Evolutionary conservation across 2,797 vertebrate genomes (phyloP).

Genomic region (Sebastes alutus): DNA sequence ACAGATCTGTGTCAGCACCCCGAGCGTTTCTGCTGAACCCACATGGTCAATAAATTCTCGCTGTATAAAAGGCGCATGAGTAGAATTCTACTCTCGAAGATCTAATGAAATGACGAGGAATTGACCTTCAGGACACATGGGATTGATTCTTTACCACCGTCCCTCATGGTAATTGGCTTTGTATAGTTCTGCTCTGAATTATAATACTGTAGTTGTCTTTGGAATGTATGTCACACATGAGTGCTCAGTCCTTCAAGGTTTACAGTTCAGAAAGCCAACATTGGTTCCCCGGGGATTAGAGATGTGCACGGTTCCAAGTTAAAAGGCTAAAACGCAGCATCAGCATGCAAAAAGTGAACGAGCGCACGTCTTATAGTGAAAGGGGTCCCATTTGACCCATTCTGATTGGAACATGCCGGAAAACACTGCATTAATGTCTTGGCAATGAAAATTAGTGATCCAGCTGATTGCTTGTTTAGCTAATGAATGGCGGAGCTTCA

Average conservation of each 20-base stretch:
- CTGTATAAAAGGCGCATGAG: conserved; percentile 65
- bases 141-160: conserved; percentile 72
- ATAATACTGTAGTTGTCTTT: conserved; percentile 55
- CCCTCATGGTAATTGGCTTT: conserved; percentile 75
- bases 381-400: conserved; percentile 7
- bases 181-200: conserved; percentile 71
- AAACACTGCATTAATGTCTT: conserved; percentile 22
- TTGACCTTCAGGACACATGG: conserved; percentile 76
- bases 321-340: conserved; percentile 56
- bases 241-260: conserved; percentile 71
- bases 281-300: conserved; percentile 52
- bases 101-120: conserved; percentile 71
- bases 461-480: conserved; percentile 30
- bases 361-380: conserved; percentile 2
- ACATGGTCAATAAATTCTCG: conserved; percentile 62
- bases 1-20: conserved; percentile 66
- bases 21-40: conserved; percentile 55
- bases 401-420: conserved; percentile 22
- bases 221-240: conserved; percentile 68
- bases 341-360: conserved; percentile 41
- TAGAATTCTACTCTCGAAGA: conserved; percentile 61
- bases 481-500: conserved; percentile 2
- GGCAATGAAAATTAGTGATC: conserved; percentile 22
- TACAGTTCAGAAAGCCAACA: conserved; percentile 70
- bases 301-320: conserved; percentile 50